Percentiles rank a stretch among this genome's conserved stretches.
phyloP scores from a whole-genome alignment of 2,113 vertebrate genomes.

The Oreochromis niloticus region DNA sequence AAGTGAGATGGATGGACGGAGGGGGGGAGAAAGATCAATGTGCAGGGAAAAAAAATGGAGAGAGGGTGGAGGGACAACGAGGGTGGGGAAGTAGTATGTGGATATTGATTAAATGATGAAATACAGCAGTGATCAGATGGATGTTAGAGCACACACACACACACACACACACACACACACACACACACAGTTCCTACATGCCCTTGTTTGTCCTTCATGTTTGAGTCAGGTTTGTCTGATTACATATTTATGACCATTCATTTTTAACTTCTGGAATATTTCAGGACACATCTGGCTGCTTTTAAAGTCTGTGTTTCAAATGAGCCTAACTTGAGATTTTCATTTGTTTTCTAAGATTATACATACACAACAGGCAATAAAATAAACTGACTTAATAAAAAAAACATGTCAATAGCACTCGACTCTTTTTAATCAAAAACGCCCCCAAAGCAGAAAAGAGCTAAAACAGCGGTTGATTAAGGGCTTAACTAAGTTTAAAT shows the following conservation, averaged over 20 bases:
- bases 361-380: background rate
- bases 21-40: background rate
- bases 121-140: constrained; percentile 9
- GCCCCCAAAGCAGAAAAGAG: background rate
- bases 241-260: background rate
- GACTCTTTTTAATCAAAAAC: background rate
- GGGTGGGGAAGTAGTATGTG: background rate
- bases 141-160: background rate
- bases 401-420: background rate
- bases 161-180: background rate
- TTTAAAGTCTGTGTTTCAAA: background rate
- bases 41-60: background rate
- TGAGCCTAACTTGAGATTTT: background rate
- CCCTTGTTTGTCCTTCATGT: constrained; percentile 3
- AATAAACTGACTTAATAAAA: background rate
- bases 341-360: background rate
- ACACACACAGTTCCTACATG: background rate
- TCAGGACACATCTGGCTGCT: background rate
- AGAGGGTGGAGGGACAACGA: background rate
- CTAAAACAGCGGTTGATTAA: background rate
- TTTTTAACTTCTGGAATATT: background rate
- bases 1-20: constrained; percentile 11
- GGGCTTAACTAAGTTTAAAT: background rate
- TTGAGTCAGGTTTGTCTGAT: background rate
- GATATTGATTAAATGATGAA: constrained; percentile 40